Evolutionary conservation across 1,140 invertebrate species (phyloP).

Genomic region (Chymomyza costata): DNA sequence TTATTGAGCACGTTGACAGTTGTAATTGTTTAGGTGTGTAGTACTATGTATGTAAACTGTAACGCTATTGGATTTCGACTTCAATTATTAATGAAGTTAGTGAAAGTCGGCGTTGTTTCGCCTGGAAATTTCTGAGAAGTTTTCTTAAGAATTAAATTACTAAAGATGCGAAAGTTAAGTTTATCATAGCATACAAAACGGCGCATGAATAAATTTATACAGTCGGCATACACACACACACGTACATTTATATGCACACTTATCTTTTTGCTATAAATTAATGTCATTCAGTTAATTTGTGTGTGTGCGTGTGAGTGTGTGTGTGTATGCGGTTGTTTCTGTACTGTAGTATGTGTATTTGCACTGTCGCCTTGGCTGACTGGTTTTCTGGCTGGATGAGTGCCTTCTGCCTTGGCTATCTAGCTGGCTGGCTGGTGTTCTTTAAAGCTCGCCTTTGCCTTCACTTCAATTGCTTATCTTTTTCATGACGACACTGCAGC

Average conservation of each 20-base stretch:
- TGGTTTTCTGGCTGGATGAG: neutral
- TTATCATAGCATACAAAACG: no score
- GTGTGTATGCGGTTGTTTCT: constrained; percentile 11
- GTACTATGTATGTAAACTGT: constrained; percentile 2
- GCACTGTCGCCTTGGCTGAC: constrained; percentile 2
- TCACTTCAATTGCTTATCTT: constrained; percentile 5
- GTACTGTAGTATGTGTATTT: constrained; percentile 36
- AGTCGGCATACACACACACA: no score
- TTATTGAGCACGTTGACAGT: constrained; percentile 33
- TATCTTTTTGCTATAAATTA: constrained; percentile 23
- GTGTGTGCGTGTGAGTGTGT: no score
- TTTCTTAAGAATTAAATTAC: no score
- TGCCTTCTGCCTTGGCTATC: no score
- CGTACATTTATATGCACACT: no score
- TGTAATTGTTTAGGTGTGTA: constrained; percentile 27
- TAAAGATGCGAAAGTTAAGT: no score
- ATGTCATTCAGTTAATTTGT: constrained; percentile 27
- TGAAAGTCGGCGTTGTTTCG: constrained; percentile 16
- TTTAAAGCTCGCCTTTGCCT: neutral
- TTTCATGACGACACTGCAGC: neutral
- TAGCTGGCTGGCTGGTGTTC: no score
- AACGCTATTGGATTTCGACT: no score
- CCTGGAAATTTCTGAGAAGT: no score
- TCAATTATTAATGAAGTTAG: constrained; percentile 44
- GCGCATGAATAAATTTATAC: no score